Base-by-base conservation (phyloP, 2,113 vertebrate genomes). In the Laticauda colubrina region DNA sequence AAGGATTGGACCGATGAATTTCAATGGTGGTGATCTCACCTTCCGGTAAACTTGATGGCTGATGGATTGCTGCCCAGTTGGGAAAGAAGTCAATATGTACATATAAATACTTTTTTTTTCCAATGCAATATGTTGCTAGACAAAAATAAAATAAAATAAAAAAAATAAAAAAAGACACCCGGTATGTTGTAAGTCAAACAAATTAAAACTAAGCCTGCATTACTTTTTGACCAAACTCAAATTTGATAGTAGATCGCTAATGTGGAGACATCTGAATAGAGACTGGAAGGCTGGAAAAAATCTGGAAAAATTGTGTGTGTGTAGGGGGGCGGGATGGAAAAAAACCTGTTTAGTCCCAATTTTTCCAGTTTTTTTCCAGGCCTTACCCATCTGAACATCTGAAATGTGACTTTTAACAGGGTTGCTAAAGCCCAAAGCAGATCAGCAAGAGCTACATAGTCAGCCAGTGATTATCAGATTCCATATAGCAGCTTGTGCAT, bases 21-120 rank as follows among this genome's bases (percentile, higher is more conserved):
- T 99, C 99, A 94, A 99, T 99, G 93, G 98, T 98, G 61, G 99
- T 99, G 95, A 99, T 98, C 97, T 99, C 99, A 94, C 99, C 99
- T 97, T 99, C 99, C 51, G 99, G 99, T 96, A 99, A 98, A 93
- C 98, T 98, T 88, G 98, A 98, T 81, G 98, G 97, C 96, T 99
- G 99, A 93, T 97, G 98, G 93, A 96, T 91, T 95, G 97, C 98
- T 98, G 98, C 94, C 96, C 94, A 96, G 95, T 95, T 64, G 93
- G 95, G 96, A 97, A 96, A 95, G 11, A 91, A 94, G 94, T 59
- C 94, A 97, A 94, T 95, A 94, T 90, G 2, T 94, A 92, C 56
- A 94, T 29, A 12, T 94, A 93, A 92, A 92, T 92, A 93, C 85
- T 92, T 89, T 94, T 61, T 59, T 59, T 59, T 96, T 90, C 5